Evolutionary conservation across 2,888 invertebrate species (phyloP).

Genomic region (Lamproptera curius): DNA sequence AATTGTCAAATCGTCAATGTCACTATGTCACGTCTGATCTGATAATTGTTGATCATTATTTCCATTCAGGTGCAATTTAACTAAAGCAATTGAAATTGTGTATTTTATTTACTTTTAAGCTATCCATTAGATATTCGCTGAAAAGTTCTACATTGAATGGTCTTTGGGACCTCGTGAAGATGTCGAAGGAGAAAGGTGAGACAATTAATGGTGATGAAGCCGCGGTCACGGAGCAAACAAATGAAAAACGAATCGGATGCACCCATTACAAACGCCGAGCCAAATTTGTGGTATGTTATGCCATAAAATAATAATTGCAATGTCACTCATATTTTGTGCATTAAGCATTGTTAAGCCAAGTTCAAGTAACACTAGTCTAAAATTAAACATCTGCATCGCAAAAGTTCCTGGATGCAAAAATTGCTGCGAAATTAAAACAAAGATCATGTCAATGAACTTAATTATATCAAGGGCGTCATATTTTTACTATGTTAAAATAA

Average conservation of each 20-base stretch:
- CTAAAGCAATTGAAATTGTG: constrained; percentile 25
- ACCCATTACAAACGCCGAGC: constrained; percentile 91
- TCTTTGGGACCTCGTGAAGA: constrained; percentile 33
- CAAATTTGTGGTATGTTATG: constrained; percentile 87
- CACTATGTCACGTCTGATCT: constrained; percentile 25
- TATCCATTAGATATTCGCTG: constrained; percentile 22
- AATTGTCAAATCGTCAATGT: constrained; percentile 9
- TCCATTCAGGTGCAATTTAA: constrained; percentile 24
- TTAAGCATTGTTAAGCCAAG: constrained; percentile 17
- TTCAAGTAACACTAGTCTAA: constrained; percentile 46
- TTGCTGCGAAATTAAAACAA: constrained; percentile 50
- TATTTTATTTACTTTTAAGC: constrained; percentile 18
- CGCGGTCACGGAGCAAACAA: constrained; percentile 37
- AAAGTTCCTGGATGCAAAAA: constrained; percentile 34
- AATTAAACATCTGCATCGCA: constrained; percentile 50
- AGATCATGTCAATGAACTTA: constrained; percentile 51
- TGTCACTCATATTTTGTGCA: not conserved
- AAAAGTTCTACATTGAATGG: constrained; percentile 13
- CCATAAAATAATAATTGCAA: constrained; percentile 5
- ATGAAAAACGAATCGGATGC: constrained; percentile 82
- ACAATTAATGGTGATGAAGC: constrained; percentile 38
- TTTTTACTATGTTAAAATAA: too few relatives aligned
- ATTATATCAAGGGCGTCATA: not conserved
- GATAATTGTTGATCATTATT: constrained; percentile 27
- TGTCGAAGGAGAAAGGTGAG: constrained; percentile 52